Evolutionary conservation across 2,113 vertebrate genomes (phyloP).

Genomic region (Chrysemys picta): DNA sequence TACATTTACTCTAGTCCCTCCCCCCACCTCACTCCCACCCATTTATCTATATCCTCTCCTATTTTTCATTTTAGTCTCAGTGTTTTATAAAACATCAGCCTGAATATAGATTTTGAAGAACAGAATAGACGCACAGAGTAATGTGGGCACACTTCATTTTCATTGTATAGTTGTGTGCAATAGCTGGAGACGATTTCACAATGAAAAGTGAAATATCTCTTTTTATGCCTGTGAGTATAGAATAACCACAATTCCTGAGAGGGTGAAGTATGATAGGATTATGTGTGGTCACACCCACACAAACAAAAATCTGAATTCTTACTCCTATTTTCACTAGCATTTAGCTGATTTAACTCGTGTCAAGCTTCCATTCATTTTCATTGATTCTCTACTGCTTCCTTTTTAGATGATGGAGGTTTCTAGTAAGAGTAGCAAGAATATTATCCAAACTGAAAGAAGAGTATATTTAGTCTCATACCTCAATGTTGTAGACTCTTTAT

Average conservation of each 20-base stretch:
- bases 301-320: slow-evolving; percentile 14
- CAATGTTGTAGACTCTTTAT: neutral
- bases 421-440: neutral
- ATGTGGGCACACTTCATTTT: neutral
- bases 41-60: neutral
- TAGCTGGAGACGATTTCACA: neutral
- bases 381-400: slow-evolving; percentile 42
- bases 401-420: neutral
- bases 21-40: neutral
- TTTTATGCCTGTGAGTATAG: slow-evolving; percentile 17
- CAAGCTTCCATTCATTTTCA: slow-evolving; percentile 51
- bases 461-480: neutral
- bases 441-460: neutral
- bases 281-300: slow-evolving; percentile 18
- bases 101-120: neutral
- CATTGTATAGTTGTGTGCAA: slow-evolving; percentile 22
- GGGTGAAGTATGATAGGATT: neutral
- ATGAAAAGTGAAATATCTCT: slow-evolving; percentile 43
- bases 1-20: neutral
- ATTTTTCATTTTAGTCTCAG: neutral
- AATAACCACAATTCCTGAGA: slow-evolving; percentile 26
- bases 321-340: slow-evolving; percentile 25
- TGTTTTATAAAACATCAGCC: slow-evolving; percentile 5
- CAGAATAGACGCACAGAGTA: neutral
- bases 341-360: neutral